Evolutionary conservation across 2,888 invertebrate genomes (phyloP).

Genomic region (Hymenopus coronatus): DNA sequence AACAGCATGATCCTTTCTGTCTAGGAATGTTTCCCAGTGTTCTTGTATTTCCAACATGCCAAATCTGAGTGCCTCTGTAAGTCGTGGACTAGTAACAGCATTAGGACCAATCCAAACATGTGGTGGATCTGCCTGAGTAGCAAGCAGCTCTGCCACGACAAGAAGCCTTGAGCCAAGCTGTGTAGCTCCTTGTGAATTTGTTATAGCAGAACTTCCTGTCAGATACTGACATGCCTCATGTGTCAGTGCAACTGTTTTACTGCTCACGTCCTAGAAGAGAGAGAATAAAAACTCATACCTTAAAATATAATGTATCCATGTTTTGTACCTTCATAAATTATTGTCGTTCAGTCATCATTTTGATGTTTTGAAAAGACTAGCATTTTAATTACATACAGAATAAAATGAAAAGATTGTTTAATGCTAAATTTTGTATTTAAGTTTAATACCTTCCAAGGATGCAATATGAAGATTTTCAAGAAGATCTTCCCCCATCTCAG

Average conservation of each 20-base stretch:
- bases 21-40: slow-evolving; percentile 91
- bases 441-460: too few species aligned
- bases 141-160: slow-evolving; percentile 59
- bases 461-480: too few species aligned
- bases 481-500: too few species aligned
- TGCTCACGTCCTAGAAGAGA: slow-evolving; percentile 68
- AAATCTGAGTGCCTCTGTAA: slow-evolving; percentile 82
- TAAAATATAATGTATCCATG: too few species aligned
- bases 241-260: slow-evolving; percentile 71
- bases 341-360: too few species aligned
- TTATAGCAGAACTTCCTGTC: slow-evolving; percentile 47
- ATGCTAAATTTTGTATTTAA: too few species aligned
- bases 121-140: slow-evolving; percentile 71
- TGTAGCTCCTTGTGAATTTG: slow-evolving; percentile 46
- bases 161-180: slow-evolving; percentile 54
- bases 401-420: too few species aligned
- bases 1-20: slow-evolving; percentile 82
- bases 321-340: neutral
- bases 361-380: too few species aligned
- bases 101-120: slow-evolving; percentile 80
- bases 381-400: too few species aligned
- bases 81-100: slow-evolving; percentile 59
- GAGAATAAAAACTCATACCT: neutral
- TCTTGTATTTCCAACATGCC: slow-evolving; percentile 91
- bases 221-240: slow-evolving; percentile 72